A percentile compares a stretch with the other conserved stretches of the same genome.
Evolutionary conservation across 2,113 vertebrate species (phyloP).

Genomic region (Serilophus lunatus): DNA sequence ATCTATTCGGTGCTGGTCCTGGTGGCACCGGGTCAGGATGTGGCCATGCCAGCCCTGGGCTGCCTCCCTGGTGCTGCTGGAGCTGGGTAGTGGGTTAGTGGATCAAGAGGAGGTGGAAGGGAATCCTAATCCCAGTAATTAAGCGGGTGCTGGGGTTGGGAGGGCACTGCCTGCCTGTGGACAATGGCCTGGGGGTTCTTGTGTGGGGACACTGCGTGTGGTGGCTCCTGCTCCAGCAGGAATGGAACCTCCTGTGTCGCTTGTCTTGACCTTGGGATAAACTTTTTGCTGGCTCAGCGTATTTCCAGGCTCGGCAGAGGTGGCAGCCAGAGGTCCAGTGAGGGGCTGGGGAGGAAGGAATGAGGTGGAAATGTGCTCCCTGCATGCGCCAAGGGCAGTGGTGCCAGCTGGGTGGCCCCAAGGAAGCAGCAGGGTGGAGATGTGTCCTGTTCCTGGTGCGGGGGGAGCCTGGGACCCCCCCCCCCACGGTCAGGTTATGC

Average conservation of each 20-base stretch:
- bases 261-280: neutral
- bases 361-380: fast-evolving
- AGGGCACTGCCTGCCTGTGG: neutral
- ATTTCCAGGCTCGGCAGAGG: fast-evolving
- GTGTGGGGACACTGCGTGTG: fast-evolving
- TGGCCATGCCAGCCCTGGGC: neutral
- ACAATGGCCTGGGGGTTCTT: fast-evolving
- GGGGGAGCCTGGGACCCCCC: neutral
- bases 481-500: neutral
- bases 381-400: fast-evolving
- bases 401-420: neutral
- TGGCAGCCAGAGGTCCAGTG: fast-evolving
- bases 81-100: neutral
- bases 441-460: fast-evolving
- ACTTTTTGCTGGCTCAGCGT: neutral
- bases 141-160: neutral
- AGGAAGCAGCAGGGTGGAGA: neutral
- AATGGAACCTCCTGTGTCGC: fast-evolving
- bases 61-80: fast-evolving
- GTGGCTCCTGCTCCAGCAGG: fast-evolving
- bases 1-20: neutral
- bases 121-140: neutral
- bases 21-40: neutral
- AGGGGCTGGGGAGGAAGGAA: neutral
- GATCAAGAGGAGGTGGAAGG: neutral